A percentile compares a stretch with the other conserved stretches of the same genome.
Conservation (phyloP, 2,888 invertebrate genomes). For the Tricholauxania praeusta region DNA sequence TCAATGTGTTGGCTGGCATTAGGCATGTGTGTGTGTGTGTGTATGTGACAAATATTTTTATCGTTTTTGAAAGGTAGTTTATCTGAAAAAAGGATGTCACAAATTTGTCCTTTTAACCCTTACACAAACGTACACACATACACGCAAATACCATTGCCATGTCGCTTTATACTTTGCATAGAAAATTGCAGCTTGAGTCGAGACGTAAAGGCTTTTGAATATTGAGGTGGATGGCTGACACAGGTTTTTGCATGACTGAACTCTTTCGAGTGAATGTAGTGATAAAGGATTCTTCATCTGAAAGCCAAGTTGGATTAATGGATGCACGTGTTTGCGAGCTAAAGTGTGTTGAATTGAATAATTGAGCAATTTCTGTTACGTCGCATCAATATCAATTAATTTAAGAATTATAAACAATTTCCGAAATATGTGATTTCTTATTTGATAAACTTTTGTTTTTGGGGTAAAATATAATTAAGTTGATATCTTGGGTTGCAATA, state of each 20-base stretch:
- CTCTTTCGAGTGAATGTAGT: too few species aligned
- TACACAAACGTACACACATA: not conserved
- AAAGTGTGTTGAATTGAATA: too few species aligned
- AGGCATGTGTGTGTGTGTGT: not conserved
- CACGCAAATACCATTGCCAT: not conserved
- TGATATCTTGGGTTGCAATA: too few species aligned
- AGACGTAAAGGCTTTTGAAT: constrained; percentile 39
- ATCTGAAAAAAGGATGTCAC: not conserved
- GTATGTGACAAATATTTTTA: constrained; percentile 16
- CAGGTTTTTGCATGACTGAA: not conserved
- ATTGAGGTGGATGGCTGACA: constrained; percentile 45
- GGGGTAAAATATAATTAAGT: too few species aligned
- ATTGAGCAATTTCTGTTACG: too few species aligned
- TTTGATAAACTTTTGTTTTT: too few species aligned
- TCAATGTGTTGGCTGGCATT: constrained; percentile 22
- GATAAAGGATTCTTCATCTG: too few species aligned
- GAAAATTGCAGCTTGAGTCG: not conserved
- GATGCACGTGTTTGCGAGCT: too few species aligned
- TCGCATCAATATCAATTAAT: too few species aligned
- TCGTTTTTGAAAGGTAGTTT: not conserved
- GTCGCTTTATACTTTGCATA: not conserved
- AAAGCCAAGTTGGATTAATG: too few species aligned
- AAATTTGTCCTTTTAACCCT: not conserved
- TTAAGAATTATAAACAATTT: too few species aligned
- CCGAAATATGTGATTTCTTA: too few species aligned